phyloP scores from a whole-genome alignment of 1,140 invertebrate genomes.

The Pseudoatta argentina region DNA sequence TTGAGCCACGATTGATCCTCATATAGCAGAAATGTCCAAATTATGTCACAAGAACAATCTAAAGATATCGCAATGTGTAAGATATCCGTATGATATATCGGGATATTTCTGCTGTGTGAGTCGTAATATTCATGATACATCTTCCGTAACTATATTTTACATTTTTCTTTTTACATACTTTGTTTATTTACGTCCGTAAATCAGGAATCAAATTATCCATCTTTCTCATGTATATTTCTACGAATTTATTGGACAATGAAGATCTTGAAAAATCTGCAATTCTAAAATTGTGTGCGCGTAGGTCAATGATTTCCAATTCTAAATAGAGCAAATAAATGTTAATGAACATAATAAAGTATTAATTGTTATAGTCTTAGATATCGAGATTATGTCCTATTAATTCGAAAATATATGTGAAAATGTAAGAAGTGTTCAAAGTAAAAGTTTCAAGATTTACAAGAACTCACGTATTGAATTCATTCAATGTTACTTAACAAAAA shows the following conservation, averaged over 20 bases:
- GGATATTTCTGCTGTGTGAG: too few species aligned
- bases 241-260: background rate
- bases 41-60: too few species aligned
- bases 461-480: background rate
- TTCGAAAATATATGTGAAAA: background rate
- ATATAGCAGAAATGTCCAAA: too few species aligned
- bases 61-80: too few species aligned
- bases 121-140: background rate
- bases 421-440: background rate
- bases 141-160: conserved; percentile 54
- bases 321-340: conserved; percentile 13
- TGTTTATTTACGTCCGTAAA: conserved; percentile 14
- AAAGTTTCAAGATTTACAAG: background rate
- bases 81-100: too few species aligned
- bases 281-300: background rate
- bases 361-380: conserved; percentile 1
- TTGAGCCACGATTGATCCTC: conserved; percentile 35
- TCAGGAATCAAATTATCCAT: background rate
- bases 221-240: background rate
- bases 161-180: conserved; percentile 49
- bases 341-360: conserved; percentile 7
- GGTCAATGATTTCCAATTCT: background rate
- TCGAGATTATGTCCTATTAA: background rate
- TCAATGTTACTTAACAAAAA: conserved; percentile 1
- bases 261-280: conserved; percentile 21